phyloP scores from a whole-genome alignment of 2,113 vertebrate species.

The Dipodomys ordii region DNA sequence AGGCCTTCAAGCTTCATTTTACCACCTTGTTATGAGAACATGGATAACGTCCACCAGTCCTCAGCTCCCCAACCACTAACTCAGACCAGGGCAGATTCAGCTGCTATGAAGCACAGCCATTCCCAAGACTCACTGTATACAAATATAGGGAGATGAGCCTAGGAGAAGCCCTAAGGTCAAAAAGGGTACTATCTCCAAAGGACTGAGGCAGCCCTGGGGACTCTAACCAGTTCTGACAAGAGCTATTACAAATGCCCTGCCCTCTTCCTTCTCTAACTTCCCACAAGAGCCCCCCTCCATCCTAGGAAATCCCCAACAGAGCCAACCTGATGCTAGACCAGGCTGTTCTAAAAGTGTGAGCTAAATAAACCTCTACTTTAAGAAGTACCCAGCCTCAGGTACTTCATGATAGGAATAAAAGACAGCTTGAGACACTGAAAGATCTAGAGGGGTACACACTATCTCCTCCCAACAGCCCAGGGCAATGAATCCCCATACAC shows the following conservation, averaged over 20 bases:
- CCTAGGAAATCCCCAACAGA: not conserved
- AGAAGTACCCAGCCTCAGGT: not conserved
- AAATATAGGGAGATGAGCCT: not conserved
- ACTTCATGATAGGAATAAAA: not conserved
- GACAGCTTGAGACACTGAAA: not conserved
- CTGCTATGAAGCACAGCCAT: accelerated
- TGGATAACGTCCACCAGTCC: accelerated
- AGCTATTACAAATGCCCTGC: not conserved
- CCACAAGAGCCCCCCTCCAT: no score
- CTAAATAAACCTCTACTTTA: not conserved
- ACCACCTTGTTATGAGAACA: accelerated
- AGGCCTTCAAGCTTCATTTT: not conserved
- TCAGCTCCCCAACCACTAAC: not conserved
- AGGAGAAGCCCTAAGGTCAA: no score
- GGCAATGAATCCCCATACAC: accelerated
- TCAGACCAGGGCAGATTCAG: no score
- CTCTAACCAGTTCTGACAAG: not conserved
- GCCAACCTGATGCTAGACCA: not conserved
- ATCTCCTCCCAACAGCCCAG: no score
- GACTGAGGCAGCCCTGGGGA: not conserved
- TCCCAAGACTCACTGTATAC: no score
- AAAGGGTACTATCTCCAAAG: not conserved
- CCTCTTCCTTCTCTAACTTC: no score
- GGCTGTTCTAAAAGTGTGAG: not conserved
- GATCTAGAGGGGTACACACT: not conserved